Conservation (phyloP, 2,113 vertebrate genomes). For the Sphaerodactylus townsendi region DNA sequence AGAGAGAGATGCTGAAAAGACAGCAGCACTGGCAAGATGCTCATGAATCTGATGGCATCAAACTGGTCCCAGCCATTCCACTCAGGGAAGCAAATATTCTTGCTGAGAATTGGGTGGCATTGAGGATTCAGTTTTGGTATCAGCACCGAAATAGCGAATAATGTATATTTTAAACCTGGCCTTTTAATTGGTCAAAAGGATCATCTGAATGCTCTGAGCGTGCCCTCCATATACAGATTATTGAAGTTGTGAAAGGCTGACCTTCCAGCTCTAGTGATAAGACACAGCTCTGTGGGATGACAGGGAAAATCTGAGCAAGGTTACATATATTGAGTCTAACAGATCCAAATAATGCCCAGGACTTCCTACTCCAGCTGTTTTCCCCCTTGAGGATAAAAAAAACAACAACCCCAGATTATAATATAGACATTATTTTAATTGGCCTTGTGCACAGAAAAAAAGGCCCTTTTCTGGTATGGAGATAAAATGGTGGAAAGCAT, state of each 20-base stretch:
- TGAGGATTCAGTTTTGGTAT: neutral
- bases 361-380: neutral
- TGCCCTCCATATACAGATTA: constrained; percentile 40
- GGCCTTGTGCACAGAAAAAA: neutral
- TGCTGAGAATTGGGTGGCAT: neutral
- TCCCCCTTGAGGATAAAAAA: neutral
- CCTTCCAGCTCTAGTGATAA: constrained; percentile 14
- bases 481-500: neutral
- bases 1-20: neutral
- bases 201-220: neutral
- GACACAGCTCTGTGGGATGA: constrained; percentile 17
- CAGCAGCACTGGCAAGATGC: neutral
- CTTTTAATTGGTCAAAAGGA: constrained; percentile 12
- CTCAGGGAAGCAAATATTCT: neutral
- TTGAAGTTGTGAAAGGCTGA: constrained; percentile 20
- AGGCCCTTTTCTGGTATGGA: neutral
- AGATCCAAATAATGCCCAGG: neutral
- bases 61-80: constrained; percentile 17
- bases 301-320: neutral
- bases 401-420: neutral
- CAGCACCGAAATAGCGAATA: neutral
- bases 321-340: neutral
- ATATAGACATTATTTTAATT: neutral
- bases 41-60: constrained; percentile 18
- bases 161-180: constrained; percentile 9